phyloP scores from a whole-genome alignment of 1,140 invertebrate species.

The Orius laevigatus region DNA sequence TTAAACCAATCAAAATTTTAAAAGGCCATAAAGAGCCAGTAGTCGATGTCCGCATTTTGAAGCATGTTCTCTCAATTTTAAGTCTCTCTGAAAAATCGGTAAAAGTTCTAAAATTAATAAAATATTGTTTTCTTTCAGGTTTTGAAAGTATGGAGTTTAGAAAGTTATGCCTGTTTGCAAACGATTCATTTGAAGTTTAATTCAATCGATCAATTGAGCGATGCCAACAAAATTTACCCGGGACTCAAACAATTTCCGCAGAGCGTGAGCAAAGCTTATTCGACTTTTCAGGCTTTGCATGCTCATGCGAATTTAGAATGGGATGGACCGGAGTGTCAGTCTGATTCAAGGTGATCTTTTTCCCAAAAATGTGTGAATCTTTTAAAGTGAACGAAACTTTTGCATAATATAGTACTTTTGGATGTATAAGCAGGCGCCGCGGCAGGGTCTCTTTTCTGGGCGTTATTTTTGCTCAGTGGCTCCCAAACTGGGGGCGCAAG shows the following conservation, averaged over 20 bases:
- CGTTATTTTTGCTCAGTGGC: too few relatives aligned
- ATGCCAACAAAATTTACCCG: not conserved
- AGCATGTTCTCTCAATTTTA: not conserved
- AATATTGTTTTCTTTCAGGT: not conserved
- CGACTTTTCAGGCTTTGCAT: too few relatives aligned
- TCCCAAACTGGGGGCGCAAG: too few relatives aligned
- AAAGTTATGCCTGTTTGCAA: constrained; percentile 1
- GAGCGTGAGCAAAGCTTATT: not conserved
- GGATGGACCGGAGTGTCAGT: too few relatives aligned
- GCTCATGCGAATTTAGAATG: too few relatives aligned
- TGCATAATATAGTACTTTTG: too few relatives aligned
- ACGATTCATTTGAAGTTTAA: not conserved
- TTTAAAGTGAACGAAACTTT: too few relatives aligned
- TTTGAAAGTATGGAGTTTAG: not conserved
- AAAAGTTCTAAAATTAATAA: not conserved
- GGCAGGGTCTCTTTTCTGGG: too few relatives aligned
- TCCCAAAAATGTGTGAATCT: too few relatives aligned
- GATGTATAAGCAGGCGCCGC: too few relatives aligned
- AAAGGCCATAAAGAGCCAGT: not conserved
- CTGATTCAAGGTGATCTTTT: too few relatives aligned
- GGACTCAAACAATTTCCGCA: not conserved
- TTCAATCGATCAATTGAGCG: not conserved
- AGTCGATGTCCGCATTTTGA: not conserved
- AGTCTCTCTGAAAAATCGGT: constrained; percentile 2
- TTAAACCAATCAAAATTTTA: not conserved